These are phyloP conservation scores for Sycobia sp. DNA, from an alignment of 1,140 invertebrate genomes.

Conservation along the genomic window DNA sequence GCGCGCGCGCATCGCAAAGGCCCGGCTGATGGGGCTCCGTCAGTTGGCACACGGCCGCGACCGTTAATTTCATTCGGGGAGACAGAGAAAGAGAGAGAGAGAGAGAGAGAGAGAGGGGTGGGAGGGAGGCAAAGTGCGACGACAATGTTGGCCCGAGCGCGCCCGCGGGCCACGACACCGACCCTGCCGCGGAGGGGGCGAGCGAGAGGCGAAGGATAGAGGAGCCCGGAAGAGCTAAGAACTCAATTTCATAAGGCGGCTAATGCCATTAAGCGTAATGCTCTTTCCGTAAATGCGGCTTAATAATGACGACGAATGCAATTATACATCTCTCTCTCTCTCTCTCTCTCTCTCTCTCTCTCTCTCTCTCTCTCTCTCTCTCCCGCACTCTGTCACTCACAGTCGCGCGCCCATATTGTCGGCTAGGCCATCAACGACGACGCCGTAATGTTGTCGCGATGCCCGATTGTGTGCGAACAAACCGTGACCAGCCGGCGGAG, in stretches of 20 bases:
- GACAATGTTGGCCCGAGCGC: conserved; percentile 5
- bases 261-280: conserved; percentile 33
- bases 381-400: too few species aligned
- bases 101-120: too few species aligned
- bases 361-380: too few species aligned
- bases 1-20: too few species aligned
- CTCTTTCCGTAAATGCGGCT: conserved; percentile 36
- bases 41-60: conserved; percentile 26
- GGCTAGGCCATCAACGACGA: not conserved
- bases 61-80: conserved; percentile 27
- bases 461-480: too few species aligned
- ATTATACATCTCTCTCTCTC: conserved; percentile 18
- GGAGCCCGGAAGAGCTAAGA: conserved; percentile 19
- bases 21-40: too few species aligned
- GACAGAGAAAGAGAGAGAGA: too few species aligned
- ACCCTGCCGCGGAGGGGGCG: too few species aligned
- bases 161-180: too few species aligned
- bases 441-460: not conserved
- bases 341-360: too few species aligned
- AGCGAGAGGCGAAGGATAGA: not conserved
- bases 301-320: conserved; percentile 32
- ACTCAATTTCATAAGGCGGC: conserved; percentile 35
- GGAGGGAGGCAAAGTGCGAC: not conserved
- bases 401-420: not conserved
- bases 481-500: not conserved